Evolutionary conservation across 1,140 invertebrate genomes (phyloP).

Genomic region (Brachionus manjavacas): DNA sequence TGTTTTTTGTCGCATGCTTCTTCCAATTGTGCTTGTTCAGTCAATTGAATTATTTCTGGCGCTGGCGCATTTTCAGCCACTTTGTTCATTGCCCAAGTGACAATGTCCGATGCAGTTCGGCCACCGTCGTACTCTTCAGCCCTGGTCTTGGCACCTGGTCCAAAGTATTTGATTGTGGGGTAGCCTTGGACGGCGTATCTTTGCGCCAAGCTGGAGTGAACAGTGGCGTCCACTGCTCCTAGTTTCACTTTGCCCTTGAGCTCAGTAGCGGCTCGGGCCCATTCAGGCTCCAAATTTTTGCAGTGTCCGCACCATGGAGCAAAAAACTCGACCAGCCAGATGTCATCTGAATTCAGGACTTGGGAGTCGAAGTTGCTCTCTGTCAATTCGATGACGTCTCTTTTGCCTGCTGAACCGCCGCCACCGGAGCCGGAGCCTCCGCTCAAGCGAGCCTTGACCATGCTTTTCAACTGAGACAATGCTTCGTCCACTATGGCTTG

Average conservation of each 20-base stretch:
- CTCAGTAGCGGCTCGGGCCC: slow-evolving; percentile 84
- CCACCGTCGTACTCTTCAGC: slow-evolving; percentile 75
- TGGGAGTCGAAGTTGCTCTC: slow-evolving; percentile 83
- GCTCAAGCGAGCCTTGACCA: slow-evolving; percentile 65
- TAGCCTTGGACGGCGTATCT: slow-evolving; percentile 75
- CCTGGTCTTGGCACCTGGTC: slow-evolving; percentile 70
- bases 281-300: slow-evolving; percentile 88
- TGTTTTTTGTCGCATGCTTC: slow-evolving; percentile 75
- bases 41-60: slow-evolving; percentile 73
- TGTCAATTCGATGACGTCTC: slow-evolving; percentile 77
- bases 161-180: slow-evolving; percentile 93
- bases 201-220: slow-evolving; percentile 69
- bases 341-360: slow-evolving; percentile 80
- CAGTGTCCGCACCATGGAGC: slow-evolving; percentile 78
- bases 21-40: slow-evolving; percentile 64
- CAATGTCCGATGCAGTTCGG: slow-evolving; percentile 80
- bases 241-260: slow-evolving; percentile 90
- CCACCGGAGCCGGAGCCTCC: slow-evolving; percentile 47
- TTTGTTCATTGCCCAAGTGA: slow-evolving; percentile 81
- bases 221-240: slow-evolving; percentile 91
- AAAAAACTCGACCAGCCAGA: slow-evolving; percentile 94
- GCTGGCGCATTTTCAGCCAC: slow-evolving; percentile 76
- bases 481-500: slow-evolving; percentile 77
- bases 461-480: slow-evolving; percentile 66
- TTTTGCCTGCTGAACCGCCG: slow-evolving; percentile 45